Percentiles rank a stretch among this genome's conserved stretches.
Conservation (phyloP, 2,888 invertebrate genomes). For the Euzetes globulus region DNA sequence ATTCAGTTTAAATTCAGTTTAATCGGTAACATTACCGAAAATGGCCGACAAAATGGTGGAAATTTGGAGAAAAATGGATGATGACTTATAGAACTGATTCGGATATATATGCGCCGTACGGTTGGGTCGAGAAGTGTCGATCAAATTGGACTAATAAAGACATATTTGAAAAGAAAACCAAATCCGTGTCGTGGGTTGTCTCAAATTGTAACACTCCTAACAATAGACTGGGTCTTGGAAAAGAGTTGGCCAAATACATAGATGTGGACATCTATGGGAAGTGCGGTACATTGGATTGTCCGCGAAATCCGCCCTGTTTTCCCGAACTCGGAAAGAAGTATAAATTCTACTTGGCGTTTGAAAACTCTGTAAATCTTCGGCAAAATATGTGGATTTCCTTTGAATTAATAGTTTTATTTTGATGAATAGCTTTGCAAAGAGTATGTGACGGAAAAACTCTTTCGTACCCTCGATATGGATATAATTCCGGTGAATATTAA, state of each 20-base stretch:
- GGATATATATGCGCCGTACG: conserved; percentile 37
- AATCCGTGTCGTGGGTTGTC: conserved; percentile 36
- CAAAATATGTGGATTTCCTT: too few relatives aligned
- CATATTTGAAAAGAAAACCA: background rate
- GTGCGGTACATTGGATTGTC: background rate
- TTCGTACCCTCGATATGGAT: conserved; percentile 41
- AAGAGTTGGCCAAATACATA: conserved; percentile 37
- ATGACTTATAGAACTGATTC: conserved; percentile 39
- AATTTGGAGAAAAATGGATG: too few relatives aligned
- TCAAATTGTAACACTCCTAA: conserved; percentile 38
- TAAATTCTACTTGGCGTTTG: conserved; percentile 45
- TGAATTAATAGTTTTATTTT: background rate
- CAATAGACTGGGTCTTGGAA: conserved; percentile 37
- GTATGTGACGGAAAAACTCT: conserved; percentile 46
- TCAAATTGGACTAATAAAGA: background rate
- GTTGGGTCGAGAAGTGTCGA: conserved; percentile 18
- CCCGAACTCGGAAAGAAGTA: conserved; percentile 37
- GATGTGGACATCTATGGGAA: conserved; percentile 38
- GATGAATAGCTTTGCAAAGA: conserved; percentile 42
- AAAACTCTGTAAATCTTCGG: conserved; percentile 42
- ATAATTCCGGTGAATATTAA: conserved; percentile 43
- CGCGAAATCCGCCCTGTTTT: background rate
- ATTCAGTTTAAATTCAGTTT: too few relatives aligned
- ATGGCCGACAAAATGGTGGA: too few relatives aligned
- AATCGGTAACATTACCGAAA: too few relatives aligned